These are phyloP conservation scores for Chrysaora quinquecirrha DNA, from an alignment of 30 jellyfish, hydroid and myxozoan species.

Conservation along the genomic window DNA sequence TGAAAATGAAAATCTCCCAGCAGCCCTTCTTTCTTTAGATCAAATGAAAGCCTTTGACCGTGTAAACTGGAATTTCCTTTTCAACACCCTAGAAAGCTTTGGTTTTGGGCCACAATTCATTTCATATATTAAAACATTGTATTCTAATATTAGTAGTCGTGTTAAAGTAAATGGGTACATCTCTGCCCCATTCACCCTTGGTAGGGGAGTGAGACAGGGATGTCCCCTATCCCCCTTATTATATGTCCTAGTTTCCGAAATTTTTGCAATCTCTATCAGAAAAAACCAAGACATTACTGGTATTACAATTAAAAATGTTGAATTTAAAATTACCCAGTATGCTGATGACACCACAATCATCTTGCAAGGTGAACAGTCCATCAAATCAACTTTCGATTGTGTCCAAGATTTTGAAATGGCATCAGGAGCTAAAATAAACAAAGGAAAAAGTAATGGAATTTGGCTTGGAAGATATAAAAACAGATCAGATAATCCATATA, in stretches of 20 bases:
- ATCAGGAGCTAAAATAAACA: too few relatives aligned
- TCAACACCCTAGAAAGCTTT: not conserved
- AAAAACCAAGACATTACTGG: not conserved
- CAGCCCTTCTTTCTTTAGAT: conserved; percentile 10
- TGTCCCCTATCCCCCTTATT: not conserved
- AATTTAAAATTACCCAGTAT: too few relatives aligned
- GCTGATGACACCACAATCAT: too few relatives aligned
- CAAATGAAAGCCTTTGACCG: conserved; percentile 48
- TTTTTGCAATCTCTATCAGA: not conserved
- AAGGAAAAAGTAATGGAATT: too few relatives aligned
- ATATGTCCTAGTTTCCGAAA: not conserved
- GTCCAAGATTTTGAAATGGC: too few relatives aligned
- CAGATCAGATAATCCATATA: too few relatives aligned
- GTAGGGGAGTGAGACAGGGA: not conserved
- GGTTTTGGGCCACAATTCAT: conserved; percentile 33
- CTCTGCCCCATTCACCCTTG: conserved; percentile 6
- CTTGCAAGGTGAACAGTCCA: too few relatives aligned
- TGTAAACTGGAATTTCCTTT: conserved; percentile 9
- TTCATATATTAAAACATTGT: conserved; percentile 10
- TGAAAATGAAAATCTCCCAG: conserved; percentile 27
- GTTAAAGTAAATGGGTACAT: conserved; percentile 29
- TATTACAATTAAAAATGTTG: not conserved
- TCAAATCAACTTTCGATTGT: too few relatives aligned
- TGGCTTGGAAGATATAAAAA: too few relatives aligned
- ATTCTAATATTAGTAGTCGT: conserved; percentile 22